Evolutionary conservation across 53 echinoderm and acorn worm genomes (phyloP).

Genomic region (Actinopyga echinites): DNA sequence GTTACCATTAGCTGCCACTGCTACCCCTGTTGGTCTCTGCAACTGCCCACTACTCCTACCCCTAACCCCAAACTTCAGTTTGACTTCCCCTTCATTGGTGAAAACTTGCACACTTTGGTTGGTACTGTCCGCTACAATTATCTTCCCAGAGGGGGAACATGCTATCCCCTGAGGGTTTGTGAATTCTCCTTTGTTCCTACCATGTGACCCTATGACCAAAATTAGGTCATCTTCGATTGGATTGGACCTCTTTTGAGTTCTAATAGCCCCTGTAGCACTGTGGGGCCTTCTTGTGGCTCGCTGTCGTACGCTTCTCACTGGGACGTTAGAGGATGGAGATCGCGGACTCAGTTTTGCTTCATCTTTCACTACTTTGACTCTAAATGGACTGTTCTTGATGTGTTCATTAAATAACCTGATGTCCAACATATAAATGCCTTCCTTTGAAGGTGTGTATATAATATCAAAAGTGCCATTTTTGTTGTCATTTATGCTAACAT

Average conservation of each 20-base stretch:
- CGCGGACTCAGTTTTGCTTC: constrained; percentile 69
- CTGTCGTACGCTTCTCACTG: constrained; percentile 83
- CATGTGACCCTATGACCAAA: constrained; percentile 75
- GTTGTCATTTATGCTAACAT: constrained; percentile 72
- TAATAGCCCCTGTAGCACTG: constrained; percentile 82
- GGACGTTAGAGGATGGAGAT: constrained; percentile 86
- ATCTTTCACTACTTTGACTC: constrained; percentile 80
- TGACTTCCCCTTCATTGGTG: constrained; percentile 70
- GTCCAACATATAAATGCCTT: constrained; percentile 78
- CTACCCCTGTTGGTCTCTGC: constrained; percentile 89
- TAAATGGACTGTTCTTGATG: constrained; percentile 93
- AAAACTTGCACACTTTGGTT: constrained; percentile 97
- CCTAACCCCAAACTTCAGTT: constrained; percentile 82
- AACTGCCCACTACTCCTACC: constrained; percentile 90
- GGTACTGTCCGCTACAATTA: constrained; percentile 95
- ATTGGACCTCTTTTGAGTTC: constrained; percentile 82
- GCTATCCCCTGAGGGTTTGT: constrained; percentile 94
- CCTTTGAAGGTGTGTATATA: constrained; percentile 68
- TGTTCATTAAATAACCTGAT: constrained; percentile 89
- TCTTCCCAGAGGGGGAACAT: constrained; percentile 62
- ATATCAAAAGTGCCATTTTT: constrained; percentile 95
- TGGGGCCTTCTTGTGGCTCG: constrained; percentile 89
- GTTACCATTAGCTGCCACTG: constrained; percentile 81
- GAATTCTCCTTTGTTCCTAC: constrained; percentile 97
- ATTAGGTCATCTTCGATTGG: constrained; percentile 98